Percentiles rank a stretch among this genome's conserved stretches.
Conservation (phyloP, 2,797 vertebrate genomes). For the Pangasius macronema region DNA sequence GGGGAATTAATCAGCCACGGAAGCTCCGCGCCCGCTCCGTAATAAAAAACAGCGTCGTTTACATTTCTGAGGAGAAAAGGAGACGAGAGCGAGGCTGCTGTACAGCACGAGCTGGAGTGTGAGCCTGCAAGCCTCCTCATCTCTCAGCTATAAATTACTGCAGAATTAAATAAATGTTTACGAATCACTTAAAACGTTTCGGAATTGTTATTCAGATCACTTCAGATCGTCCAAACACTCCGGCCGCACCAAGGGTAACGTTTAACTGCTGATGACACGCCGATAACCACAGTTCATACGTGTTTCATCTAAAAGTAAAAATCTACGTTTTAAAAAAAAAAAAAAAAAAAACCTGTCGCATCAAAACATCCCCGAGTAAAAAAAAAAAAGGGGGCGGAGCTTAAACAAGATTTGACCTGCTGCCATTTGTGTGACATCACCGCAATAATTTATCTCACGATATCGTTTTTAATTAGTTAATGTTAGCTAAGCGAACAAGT, state of each 20-base stretch:
- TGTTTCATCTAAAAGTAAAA: not conserved
- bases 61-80: not conserved
- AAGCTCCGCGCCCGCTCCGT: conserved; percentile 48
- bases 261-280: conserved; percentile 9
- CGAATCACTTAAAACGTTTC: conserved; percentile 60
- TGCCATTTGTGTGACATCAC: not conserved
- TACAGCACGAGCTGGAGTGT: conserved; percentile 6
- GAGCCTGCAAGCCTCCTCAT: conserved; percentile 11
- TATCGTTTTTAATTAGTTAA: not conserved
- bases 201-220: conserved; percentile 56
- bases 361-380: not conserved
- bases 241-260: conserved; percentile 44
- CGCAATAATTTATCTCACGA: too few relatives aligned
- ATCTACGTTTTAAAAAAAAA: not conserved
- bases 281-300: not conserved
- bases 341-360: not conserved
- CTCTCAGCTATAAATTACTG: conserved; percentile 6
- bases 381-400: not conserved
- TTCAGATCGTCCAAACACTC: conserved; percentile 58
- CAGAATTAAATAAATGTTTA: conserved; percentile 53
- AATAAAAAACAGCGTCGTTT: conserved; percentile 20
- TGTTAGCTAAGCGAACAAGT: not conserved
- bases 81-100: not conserved
- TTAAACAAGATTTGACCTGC: not conserved
- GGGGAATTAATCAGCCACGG: conserved; percentile 61